Conservation (phyloP, 2,888 invertebrate species). For the Stratiomys singularior region DNA sequence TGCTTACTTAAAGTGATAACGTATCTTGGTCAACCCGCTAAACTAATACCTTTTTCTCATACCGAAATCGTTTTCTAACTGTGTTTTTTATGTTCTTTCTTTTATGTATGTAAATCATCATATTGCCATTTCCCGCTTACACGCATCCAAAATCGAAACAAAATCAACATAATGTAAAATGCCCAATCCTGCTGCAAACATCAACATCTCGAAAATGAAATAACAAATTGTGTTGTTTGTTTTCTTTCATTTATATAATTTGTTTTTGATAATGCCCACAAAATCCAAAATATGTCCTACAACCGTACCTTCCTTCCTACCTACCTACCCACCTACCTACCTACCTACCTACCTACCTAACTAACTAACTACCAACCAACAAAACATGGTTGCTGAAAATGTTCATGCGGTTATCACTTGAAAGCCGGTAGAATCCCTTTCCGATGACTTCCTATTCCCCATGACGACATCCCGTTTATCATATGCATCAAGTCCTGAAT, state of each 20-base stretch:
- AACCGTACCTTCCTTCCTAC: too few relatives aligned
- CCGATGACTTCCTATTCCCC: slow-evolving; percentile 98
- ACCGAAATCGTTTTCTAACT: slow-evolving; percentile 25
- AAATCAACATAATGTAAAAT: slow-evolving; percentile 18
- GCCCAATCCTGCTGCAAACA: slow-evolving; percentile 36
- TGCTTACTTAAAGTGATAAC: background rate
- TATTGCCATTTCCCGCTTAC: slow-evolving; percentile 42
- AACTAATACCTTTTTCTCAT: slow-evolving; percentile 18
- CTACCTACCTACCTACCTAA: background rate
- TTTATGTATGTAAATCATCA: slow-evolving; percentile 44
- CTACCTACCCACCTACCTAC: too few relatives aligned
- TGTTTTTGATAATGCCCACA: slow-evolving; percentile 17
- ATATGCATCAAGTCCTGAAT: slow-evolving; percentile 96
- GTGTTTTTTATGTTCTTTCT: slow-evolving; percentile 38
- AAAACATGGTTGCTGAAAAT: background rate
- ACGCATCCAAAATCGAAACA: slow-evolving; percentile 33
- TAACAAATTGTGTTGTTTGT: slow-evolving; percentile 46
- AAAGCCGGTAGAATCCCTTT: slow-evolving; percentile 94
- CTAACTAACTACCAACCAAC: background rate
- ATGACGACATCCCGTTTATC: slow-evolving; percentile 95
- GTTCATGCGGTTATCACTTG: background rate
- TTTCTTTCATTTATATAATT: slow-evolving; percentile 39
- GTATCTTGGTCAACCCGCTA: slow-evolving; percentile 23
- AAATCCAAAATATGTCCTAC: slow-evolving; percentile 44
- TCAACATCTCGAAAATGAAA: slow-evolving; percentile 13